A percentile compares a stretch with the other conserved stretches of the same genome.
Conservation (phyloP, 2,888 invertebrate species). For the Aplocera efformata region DNA sequence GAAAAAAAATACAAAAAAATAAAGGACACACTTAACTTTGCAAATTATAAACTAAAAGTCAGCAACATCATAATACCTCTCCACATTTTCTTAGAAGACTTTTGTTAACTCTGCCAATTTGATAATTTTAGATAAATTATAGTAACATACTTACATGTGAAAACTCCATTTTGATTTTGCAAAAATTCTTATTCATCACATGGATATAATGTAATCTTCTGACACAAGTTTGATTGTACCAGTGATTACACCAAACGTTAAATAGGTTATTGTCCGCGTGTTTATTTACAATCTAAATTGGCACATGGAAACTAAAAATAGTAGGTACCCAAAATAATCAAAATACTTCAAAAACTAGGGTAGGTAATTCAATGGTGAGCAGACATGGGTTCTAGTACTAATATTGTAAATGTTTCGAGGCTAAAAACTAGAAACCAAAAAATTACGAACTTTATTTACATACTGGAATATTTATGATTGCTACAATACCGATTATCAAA, state of each 20-base stretch:
- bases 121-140: conserved; percentile 35
- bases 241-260: conserved; percentile 27
- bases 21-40: conserved; percentile 1
- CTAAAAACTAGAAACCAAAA: no score
- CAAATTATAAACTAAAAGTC: no score
- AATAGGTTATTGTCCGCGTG: conserved; percentile 52
- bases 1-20: no score
- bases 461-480: not conserved
- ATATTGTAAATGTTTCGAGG: no score
- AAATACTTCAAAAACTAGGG: conserved; percentile 15
- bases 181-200: conserved; percentile 30
- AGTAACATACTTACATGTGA: conserved; percentile 50
- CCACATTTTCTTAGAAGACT: conserved; percentile 4
- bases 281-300: conserved; percentile 41
- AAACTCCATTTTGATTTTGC: conserved; percentile 42
- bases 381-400: no score
- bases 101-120: conserved; percentile 20
- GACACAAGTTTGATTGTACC: conserved; percentile 28
- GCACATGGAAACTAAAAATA: conserved; percentile 35
- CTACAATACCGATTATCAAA: not conserved
- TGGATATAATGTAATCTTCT: conserved; percentile 31
- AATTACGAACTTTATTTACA: conserved; percentile 4
- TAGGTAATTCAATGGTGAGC: conserved; percentile 2
- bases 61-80: conserved; percentile 9
- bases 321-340: conserved; percentile 25